A percentile compares a stretch with the other conserved stretches of the same genome.
Evolutionary conservation across 35 echinoderm and acorn worm genomes (phyloP).

Genomic region (Ptychodera flava): DNA sequence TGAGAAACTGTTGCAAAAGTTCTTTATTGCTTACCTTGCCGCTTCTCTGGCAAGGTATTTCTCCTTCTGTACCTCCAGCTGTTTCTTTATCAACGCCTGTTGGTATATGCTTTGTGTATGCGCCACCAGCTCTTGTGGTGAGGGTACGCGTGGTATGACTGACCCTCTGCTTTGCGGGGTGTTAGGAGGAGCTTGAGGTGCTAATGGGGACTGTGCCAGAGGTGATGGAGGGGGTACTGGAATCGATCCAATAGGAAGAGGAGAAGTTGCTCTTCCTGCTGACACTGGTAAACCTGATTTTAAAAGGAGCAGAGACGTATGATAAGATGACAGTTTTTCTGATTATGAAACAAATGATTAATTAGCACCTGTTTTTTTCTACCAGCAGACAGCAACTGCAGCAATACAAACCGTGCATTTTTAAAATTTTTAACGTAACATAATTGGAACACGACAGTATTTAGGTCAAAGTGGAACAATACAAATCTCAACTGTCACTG

Average conservation of each 20-base stretch:
- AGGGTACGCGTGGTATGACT: conserved; percentile 66
- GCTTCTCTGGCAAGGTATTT: conserved; percentile 77
- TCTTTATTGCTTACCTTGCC: conserved; percentile 43
- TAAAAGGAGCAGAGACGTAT: no score
- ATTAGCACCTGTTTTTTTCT: no score
- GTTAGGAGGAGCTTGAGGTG: not conserved
- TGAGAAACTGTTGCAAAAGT: no score
- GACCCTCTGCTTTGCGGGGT: conserved; percentile 17
- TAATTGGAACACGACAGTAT: no score
- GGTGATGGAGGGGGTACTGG: conserved; percentile 1
- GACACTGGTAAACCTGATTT: not conserved
- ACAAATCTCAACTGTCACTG: no score
- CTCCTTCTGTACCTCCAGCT: conserved; percentile 96
- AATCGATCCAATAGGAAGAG: not conserved
- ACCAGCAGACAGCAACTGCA: no score
- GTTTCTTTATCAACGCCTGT: conserved; percentile 85
- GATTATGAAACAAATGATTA: no score
- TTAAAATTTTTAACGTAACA: no score
- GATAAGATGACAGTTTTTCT: no score
- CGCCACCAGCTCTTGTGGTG: conserved; percentile 84
- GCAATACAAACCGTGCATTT: no score
- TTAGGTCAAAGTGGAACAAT: no score
- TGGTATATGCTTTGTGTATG: conserved; percentile 97
- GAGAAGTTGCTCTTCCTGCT: not conserved
- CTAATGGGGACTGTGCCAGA: not conserved